Evolutionary conservation across 2,113 vertebrate species (phyloP).

Genomic region (Meriones unguiculatus): DNA sequence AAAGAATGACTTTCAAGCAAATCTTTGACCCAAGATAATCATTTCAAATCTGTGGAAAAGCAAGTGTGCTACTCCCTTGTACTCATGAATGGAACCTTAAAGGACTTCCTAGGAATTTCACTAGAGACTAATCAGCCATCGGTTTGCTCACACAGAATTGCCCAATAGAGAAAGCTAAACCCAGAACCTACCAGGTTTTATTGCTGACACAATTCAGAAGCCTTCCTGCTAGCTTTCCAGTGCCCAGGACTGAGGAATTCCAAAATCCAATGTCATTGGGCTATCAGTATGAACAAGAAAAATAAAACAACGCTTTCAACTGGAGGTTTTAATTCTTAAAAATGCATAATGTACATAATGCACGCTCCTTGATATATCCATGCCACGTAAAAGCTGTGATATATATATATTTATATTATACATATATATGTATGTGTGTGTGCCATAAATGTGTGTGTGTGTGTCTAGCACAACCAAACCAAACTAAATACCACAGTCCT

Average conservation of each 20-base stretch:
- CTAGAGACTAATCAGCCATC: constrained; percentile 47
- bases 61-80: background rate
- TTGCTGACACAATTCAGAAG: constrained; percentile 53
- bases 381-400: background rate
- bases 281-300: constrained; percentile 25
- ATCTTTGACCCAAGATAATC: constrained; percentile 47
- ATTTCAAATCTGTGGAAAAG: constrained; percentile 57
- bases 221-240: constrained; percentile 24
- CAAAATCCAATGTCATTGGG: constrained; percentile 11
- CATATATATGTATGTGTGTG: no score
- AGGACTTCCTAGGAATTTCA: constrained; percentile 49
- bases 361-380: no score
- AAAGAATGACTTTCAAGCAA: constrained; percentile 61
- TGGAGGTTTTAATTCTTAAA: constrained; percentile 21
- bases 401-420: no score
- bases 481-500: constrained; percentile 12
- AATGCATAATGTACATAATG: background rate
- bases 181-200: constrained; percentile 58
- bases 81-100: constrained; percentile 39
- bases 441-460: no score
- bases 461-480: background rate
- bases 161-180: constrained; percentile 56
- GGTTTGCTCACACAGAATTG: constrained; percentile 30
- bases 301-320: background rate
- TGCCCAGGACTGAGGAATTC: background rate